Evolutionary conservation across 1,140 invertebrate genomes (phyloP).

Genomic region (Microplitis demolitor): DNA sequence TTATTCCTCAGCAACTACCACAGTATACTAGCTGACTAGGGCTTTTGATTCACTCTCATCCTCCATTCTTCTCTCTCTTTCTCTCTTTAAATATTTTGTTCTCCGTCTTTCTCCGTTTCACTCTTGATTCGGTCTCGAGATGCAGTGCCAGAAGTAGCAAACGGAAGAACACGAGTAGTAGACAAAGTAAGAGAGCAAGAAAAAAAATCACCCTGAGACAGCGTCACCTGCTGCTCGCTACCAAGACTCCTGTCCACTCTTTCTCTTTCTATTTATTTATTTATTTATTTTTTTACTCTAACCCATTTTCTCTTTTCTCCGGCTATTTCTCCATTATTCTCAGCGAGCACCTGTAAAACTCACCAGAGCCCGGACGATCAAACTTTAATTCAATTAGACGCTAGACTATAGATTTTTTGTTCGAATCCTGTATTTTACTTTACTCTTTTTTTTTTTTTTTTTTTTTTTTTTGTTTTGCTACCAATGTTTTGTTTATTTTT

Average conservation of each 20-base stretch:
- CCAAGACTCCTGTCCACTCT: conserved; percentile 26
- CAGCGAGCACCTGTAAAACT: background rate
- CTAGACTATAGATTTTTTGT: conserved; percentile 2
- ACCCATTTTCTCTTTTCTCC: background rate
- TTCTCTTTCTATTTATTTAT: conserved; percentile 5
- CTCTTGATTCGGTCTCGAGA: background rate
- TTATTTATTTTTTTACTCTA: conserved; percentile 1
- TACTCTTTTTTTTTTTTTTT: conserved; percentile 1
- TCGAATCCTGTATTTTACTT: background rate
- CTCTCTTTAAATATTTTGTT: too few species aligned
- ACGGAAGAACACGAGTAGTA: background rate
- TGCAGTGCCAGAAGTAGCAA: background rate
- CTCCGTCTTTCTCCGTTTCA: too few species aligned
- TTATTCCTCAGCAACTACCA: conserved; percentile 32
- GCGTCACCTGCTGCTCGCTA: conserved; percentile 49
- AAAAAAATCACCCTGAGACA: conserved; percentile 30
- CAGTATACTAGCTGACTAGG: too few species aligned
- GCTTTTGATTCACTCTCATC: too few species aligned
- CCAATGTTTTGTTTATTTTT: background rate
- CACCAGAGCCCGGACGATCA: conserved; percentile 19
- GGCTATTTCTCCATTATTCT: background rate
- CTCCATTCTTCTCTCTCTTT: too few species aligned
- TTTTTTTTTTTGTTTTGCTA: background rate
- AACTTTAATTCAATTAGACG: conserved; percentile 40
- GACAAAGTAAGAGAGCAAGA: background rate